Evolutionary conservation across 1,140 invertebrate species (phyloP), one percentile per base, ranked within the genome.

Genomic region (Drosophila simulans): DNA sequence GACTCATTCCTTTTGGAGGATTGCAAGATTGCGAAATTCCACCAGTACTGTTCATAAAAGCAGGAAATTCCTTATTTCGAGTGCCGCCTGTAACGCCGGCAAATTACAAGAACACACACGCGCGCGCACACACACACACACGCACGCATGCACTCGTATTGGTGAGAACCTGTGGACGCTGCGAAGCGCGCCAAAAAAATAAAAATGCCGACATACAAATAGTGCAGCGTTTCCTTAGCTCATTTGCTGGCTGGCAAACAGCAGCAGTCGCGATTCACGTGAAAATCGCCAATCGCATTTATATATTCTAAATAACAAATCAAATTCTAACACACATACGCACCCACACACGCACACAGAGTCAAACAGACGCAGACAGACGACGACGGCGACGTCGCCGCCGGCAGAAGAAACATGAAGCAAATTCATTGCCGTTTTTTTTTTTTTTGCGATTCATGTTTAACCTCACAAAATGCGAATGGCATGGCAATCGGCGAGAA

Each of bases 321-420:
- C 12, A 11, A 52, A 79, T 57, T 56, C 48, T 37, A 57, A 64
- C 27, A 42, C 49, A 55, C 48, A 34, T 53, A 55, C 31, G 31
- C 31, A 31, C 27, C 2, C 17, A 51, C 40, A 22, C 42, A 53
- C 17, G 40, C 40, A 53, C 40, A 53, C 31, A 40, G 15, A 25
- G n/a, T 25, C 39, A 52, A 10, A 35, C 15, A 37, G 45, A 65
- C 48, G 60, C 39, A 43, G 43, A 17, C 4, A 57, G 55, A 79
- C 69, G 48, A 56, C 68, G 52, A 56, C 49, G 70, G 12, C n/a
- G 59, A 40, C 43, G 70, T 48, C 58, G 70, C 70, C 49, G 54
- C 81, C 77, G 60, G 63, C 75, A 86, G 68, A 77, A 70, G 54
- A 75, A 84, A 79, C 59, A 78, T 82, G 82, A 89, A 84, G 83